Evolutionary conservation across 2,113 vertebrate species (phyloP).

Genomic region (Pogona vitticeps): DNA sequence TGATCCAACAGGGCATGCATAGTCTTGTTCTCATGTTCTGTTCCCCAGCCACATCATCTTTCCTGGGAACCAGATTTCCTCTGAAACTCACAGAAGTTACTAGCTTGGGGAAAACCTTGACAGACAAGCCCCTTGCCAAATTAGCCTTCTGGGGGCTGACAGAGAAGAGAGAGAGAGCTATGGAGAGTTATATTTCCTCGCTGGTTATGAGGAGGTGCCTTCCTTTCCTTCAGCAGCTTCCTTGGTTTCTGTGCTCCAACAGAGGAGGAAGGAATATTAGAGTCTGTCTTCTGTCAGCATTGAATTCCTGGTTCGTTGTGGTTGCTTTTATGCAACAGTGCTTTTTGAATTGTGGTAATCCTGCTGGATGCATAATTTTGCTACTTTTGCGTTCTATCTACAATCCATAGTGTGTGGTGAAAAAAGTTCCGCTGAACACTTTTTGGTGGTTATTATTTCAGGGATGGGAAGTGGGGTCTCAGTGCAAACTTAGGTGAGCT

Average conservation of each 20-base stretch:
- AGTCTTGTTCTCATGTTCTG: too few species aligned
- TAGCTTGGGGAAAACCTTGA: not conserved
- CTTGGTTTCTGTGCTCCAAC: not conserved
- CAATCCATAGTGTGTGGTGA: not conserved
- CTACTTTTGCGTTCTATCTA: not conserved
- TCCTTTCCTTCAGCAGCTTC: not conserved
- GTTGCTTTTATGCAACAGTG: not conserved
- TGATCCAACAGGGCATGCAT: not conserved
- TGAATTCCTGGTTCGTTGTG: not conserved
- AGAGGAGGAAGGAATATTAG: not conserved
- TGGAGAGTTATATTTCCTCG: not conserved
- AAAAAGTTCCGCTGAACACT: too few species aligned
- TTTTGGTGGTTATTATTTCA: too few species aligned
- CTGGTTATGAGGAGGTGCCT: not conserved
- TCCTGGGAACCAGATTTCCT: not conserved
- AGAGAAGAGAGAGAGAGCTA: not conserved
- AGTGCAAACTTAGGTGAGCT: too few species aligned
- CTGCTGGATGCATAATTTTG: not conserved
- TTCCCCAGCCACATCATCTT: not conserved
- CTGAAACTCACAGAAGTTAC: not conserved
- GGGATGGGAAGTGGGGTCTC: too few species aligned
- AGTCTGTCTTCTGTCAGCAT: not conserved
- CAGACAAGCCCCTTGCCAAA: too few species aligned
- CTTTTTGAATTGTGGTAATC: too few species aligned
- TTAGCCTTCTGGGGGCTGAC: not conserved